Base-by-base conservation (phyloP, 2,888 invertebrate genomes). In the Cinara cedri region DNA sequence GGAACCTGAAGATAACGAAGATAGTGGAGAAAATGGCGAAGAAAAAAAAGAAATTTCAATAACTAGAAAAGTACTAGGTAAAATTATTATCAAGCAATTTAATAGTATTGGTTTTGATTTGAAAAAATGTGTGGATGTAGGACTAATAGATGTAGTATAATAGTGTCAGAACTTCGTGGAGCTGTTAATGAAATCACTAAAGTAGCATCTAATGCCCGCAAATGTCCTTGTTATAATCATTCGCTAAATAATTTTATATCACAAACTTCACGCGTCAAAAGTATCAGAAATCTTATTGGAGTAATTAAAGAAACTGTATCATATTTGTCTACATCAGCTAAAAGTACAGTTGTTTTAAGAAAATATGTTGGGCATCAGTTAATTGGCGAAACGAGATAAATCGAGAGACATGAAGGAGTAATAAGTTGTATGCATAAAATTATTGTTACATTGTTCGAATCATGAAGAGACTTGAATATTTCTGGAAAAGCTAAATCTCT, bases 361-460 rank as follows among this genome's bases (percentile, higher is more conserved):
- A 66, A 66, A 81, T 44, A 46, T 78, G n/a, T 66, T 24, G 83
- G 81, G 21, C 78, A 68, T 63, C 74, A 72, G 74, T 81, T 82
- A 11, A 19, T 81, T 51, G 78, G 81, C 4, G 82, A 83, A 75
- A 83, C 82, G 24, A 82, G 83, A 62, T 83, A 83, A 83, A 81
- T 82, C 6, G 83, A 84, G 72, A 82, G 81, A 54, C 83, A 83
- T 70, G 82, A 83, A 63, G 81, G 81, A 24, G 51, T 42, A n/a
- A 81, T 82, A 34, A 49, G 49, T 16, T 70, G 19, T 81, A 51
- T 82, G 11, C 60, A 55, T 19, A 63, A 75, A 6, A 81, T 82
- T 62, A 34, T 80, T 46, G 80, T 80, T 34, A 81, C 81, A 21
- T 70, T 82, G 16, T 65, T 34, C 34, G 70, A 70, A 70, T 46